Evolutionary conservation across 2,113 vertebrate species (phyloP).

Genomic region (Emydocephalus ijimae): DNA sequence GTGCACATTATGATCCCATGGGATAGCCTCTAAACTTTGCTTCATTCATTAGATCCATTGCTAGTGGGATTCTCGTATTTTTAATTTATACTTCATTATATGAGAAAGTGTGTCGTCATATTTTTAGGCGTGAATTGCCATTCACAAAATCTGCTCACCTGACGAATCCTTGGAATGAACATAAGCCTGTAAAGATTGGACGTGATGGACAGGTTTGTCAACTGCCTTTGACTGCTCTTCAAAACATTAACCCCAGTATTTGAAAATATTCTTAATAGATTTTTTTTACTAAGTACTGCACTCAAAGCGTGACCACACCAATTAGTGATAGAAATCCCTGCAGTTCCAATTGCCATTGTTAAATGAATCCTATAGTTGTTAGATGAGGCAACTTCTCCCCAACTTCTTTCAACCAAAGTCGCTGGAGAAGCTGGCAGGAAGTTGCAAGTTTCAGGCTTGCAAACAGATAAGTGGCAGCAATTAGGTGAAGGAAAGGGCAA

Average conservation of each 20-base stretch:
- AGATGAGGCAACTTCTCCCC: background rate
- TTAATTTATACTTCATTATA: background rate
- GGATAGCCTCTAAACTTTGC: background rate
- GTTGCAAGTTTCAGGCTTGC: background rate
- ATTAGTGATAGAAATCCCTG: background rate
- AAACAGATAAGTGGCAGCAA: background rate
- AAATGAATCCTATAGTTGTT: background rate
- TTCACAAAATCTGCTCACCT: conserved; percentile 97
- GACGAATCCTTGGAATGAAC: conserved; percentile 96
- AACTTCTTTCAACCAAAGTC: background rate
- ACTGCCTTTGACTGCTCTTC: background rate
- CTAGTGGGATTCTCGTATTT: background rate
- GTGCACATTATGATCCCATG: background rate
- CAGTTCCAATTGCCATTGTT: background rate
- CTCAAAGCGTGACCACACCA: background rate
- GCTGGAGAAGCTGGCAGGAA: background rate
- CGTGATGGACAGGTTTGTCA: conserved; percentile 94
- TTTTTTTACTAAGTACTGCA: background rate
- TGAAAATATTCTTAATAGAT: background rate
- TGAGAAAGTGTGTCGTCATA: conserved; percentile 36
- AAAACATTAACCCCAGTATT: background rate
- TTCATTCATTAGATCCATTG: background rate
- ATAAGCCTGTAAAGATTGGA: conserved; percentile 97
- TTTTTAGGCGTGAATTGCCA: conserved; percentile 88
- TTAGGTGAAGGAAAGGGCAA: background rate